Conservation (phyloP, 23 tunicate species). For the Ciona savignyi region DNA sequence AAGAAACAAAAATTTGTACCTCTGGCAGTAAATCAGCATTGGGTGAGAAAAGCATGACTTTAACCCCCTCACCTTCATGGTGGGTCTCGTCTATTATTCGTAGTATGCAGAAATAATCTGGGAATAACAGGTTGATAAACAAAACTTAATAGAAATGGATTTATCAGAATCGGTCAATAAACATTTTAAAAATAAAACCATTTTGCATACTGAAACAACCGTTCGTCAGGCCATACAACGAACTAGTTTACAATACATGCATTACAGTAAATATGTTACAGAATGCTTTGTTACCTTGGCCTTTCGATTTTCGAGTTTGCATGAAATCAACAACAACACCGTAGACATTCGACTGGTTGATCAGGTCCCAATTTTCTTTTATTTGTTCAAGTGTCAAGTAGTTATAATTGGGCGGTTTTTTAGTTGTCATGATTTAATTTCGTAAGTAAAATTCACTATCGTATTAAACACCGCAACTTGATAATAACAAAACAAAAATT, state of each 20-base stretch:
- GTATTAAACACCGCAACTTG: too few relatives aligned
- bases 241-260: neutral
- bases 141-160: too few relatives aligned
- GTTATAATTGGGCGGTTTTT: too few relatives aligned
- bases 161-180: too few relatives aligned
- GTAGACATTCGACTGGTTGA: constrained; percentile 14
- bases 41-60: constrained; percentile 29
- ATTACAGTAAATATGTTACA: neutral
- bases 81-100: constrained; percentile 30
- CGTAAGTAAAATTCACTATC: too few relatives aligned
- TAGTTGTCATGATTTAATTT: too few relatives aligned
- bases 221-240: neutral
- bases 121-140: too few relatives aligned
- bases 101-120: constrained; percentile 28
- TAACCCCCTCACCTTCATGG: constrained; percentile 25
- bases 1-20: constrained; percentile 1
- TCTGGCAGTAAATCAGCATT: constrained; percentile 16
- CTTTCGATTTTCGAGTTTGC: constrained; percentile 28
- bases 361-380: neutral
- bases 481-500: too few relatives aligned
- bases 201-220: neutral
- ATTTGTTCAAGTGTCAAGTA: constrained; percentile 15
- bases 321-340: constrained; percentile 21
- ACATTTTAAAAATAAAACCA: too few relatives aligned
- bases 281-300: constrained; percentile 14